Conservation (phyloP, 1,140 invertebrate genomes). For the Adelges cooleyi region DNA sequence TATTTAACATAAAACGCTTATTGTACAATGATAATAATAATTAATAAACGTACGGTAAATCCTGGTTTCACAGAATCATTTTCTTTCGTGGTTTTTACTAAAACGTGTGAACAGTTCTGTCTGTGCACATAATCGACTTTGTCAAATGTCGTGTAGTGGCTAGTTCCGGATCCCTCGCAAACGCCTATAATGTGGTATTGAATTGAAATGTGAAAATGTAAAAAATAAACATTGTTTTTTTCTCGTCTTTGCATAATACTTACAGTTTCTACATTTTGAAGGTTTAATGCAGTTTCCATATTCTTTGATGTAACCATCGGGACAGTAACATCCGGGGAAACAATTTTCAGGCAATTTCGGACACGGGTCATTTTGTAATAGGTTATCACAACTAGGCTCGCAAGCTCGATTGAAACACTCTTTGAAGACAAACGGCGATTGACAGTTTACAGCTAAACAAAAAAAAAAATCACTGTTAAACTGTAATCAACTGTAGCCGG, state of each 20-base stretch:
- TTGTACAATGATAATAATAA: too few relatives aligned
- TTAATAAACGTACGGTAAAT: neutral
- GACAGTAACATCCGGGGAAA: constrained; percentile 73
- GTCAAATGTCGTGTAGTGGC: constrained; percentile 63
- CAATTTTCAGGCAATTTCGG: constrained; percentile 51
- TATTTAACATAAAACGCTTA: too few relatives aligned
- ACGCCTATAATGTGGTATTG: constrained; percentile 39
- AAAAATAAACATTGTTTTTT: neutral
- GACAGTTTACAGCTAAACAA: constrained; percentile 50
- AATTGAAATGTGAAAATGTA: neutral
- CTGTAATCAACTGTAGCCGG: neutral
- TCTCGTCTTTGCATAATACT: constrained; percentile 31
- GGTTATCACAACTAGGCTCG: constrained; percentile 56
- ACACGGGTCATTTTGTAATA: constrained; percentile 48
- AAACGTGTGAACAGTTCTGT: constrained; percentile 67
- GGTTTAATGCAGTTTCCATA: constrained; percentile 57
- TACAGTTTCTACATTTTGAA: constrained; percentile 61
- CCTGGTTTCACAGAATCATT: constrained; percentile 32
- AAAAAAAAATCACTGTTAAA: constrained; percentile 28
- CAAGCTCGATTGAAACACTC: constrained; percentile 64
- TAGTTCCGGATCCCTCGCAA: constrained; percentile 57
- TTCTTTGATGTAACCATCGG: constrained; percentile 58
- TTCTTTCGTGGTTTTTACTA: constrained; percentile 47
- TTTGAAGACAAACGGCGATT: constrained; percentile 58
- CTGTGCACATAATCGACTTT: constrained; percentile 55